These are phyloP conservation scores for Procambarus virginalis DNA, from an alignment of 1,140 invertebrate genomes.

Conservation along the genomic window DNA sequence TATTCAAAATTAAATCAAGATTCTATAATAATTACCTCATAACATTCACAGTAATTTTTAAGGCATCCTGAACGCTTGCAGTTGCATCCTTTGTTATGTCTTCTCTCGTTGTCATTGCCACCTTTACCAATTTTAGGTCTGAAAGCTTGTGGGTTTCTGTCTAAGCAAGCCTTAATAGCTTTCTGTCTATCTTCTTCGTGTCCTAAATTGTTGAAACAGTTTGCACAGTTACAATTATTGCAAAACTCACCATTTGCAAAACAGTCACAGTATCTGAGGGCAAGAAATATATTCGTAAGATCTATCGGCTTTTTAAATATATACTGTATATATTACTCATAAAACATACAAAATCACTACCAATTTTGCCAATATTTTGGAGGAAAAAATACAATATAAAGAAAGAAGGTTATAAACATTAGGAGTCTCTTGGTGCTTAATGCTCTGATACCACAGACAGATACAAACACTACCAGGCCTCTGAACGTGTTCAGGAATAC, in stretches of 20 bases:
- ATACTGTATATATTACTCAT: too few relatives aligned
- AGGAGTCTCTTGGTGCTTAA: too few relatives aligned
- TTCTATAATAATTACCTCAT: slow-evolving; percentile 81
- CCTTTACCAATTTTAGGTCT: slow-evolving; percentile 97
- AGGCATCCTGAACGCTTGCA: slow-evolving; percentile 98
- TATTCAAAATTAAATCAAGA: too few relatives aligned
- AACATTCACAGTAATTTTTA: slow-evolving; percentile 99
- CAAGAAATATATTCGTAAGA: neutral
- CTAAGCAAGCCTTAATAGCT: slow-evolving; percentile 82
- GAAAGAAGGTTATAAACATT: too few relatives aligned
- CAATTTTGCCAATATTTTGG: too few relatives aligned
- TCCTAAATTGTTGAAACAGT: slow-evolving; percentile 97
- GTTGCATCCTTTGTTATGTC: slow-evolving; percentile 99
- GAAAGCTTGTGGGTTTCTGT: slow-evolving; percentile 87
- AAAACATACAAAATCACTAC: too few relatives aligned
- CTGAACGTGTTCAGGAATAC: too few relatives aligned
- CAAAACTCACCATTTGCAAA: slow-evolving; percentile 99
- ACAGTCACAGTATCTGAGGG: slow-evolving; percentile 95
- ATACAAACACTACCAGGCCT: too few relatives aligned
- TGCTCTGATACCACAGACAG: too few relatives aligned
- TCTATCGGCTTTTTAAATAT: neutral
- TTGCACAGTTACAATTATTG: slow-evolving; percentile 97
- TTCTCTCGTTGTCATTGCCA: slow-evolving; percentile 78
- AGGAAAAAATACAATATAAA: too few relatives aligned
- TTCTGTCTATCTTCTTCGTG: slow-evolving; percentile 96